phyloP scores from a whole-genome alignment of 1,140 invertebrate genomes.

The Kradibia gibbosae region DNA sequence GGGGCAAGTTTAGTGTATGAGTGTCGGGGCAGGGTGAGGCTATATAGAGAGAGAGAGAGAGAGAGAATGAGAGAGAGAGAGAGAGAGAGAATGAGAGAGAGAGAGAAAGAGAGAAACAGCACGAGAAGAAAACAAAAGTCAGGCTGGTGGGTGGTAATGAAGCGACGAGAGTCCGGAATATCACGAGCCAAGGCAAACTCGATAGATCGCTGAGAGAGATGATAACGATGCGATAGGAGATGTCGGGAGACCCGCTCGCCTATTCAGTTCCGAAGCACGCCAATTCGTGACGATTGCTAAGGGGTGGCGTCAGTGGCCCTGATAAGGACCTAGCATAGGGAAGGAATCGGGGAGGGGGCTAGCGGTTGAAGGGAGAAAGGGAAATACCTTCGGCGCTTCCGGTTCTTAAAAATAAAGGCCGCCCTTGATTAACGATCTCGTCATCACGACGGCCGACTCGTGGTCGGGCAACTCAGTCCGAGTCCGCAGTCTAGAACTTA shows the following conservation, averaged over 20 bases:
- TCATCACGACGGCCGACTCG: not conserved
- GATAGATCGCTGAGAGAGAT: not conserved
- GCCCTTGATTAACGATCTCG: conserved; percentile 27
- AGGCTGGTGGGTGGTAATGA: not conserved
- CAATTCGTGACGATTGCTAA: not conserved
- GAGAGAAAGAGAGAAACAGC: not conserved
- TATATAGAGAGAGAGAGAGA: too few species aligned
- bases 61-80: too few species aligned
- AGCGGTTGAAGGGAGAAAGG: not conserved
- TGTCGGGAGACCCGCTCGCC: not conserved
- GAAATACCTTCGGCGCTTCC: not conserved
- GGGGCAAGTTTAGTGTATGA: too few species aligned
- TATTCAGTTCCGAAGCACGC: not conserved
- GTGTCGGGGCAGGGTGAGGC: too few species aligned
- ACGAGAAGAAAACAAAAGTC: not conserved
- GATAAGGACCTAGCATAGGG: too few species aligned
- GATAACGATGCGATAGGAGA: not conserved
- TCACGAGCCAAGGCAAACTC: not conserved
- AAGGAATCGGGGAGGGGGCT: not conserved
- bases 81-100: too few species aligned
- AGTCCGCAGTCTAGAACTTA: not conserved
- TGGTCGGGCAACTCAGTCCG: too few species aligned
- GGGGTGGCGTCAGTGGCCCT: too few species aligned
- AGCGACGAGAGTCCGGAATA: not conserved
- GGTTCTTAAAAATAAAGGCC: conserved; percentile 31